Percentiles rank a stretch among this genome's conserved stretches.
phyloP scores from a whole-genome alignment of 2,113 vertebrate genomes.

The Phasianus colchicus region DNA sequence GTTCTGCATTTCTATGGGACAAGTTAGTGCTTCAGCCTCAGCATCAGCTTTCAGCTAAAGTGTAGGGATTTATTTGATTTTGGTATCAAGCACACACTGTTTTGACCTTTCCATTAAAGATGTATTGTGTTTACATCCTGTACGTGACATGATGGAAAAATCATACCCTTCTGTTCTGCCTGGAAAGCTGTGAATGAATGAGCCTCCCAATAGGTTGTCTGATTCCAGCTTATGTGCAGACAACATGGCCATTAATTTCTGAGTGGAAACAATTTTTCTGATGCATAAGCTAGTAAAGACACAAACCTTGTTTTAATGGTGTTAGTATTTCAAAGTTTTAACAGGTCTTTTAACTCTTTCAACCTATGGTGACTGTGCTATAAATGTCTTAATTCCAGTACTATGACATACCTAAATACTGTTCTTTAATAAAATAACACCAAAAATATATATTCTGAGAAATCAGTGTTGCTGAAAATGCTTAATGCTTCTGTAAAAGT shows the following conservation, averaged over 20 bases:
- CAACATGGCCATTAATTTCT: neutral
- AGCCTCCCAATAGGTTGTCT: neutral
- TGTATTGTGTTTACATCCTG: neutral
- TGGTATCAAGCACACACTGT: neutral
- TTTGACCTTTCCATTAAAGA: slow-evolving; percentile 2
- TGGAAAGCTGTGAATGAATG: neutral
- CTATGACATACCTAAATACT: neutral
- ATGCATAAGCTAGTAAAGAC: neutral
- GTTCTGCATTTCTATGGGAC: neutral
- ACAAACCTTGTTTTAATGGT: neutral
- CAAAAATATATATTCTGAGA: neutral
- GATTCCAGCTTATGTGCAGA: neutral
- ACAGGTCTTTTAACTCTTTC: neutral
- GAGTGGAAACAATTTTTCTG: neutral
- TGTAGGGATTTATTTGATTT: neutral
- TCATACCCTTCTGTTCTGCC: neutral
- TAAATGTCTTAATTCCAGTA: neutral
- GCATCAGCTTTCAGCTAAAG: neutral
- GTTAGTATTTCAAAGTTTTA: neutral
- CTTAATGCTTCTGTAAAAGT: neutral
- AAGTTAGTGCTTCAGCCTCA: neutral
- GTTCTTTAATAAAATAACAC: neutral
- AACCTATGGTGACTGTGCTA: neutral
- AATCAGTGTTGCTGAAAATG: neutral
- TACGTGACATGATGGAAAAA: neutral